Base-by-base conservation (phyloP, 2,113 vertebrate species). In the Pantherophis guttatus region DNA sequence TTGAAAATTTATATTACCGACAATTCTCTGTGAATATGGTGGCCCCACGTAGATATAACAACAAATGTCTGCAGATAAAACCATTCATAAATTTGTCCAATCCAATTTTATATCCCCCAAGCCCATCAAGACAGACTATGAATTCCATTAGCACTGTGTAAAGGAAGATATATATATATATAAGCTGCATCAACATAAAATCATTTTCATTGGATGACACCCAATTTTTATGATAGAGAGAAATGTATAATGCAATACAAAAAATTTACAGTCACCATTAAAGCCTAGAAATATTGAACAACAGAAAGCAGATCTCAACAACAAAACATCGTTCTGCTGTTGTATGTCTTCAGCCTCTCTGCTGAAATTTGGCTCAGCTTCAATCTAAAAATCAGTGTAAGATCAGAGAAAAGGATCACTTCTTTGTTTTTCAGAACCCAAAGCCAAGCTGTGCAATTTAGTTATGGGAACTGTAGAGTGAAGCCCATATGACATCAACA, bases 391-490 rank as follows among this genome's bases (percentile, higher is more conserved):
- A 0, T 33, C 33, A 53, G 29, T 8, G 54, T 39, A 24, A 50
- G 94, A 91, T 62, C n/a, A n/a, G 0, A 0, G 12, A 75, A 91
- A n/a, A 1, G 6, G 44, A 93, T 91, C 54, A 21, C 0, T 8
- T 15, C 2, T 81, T 91, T 87, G 65, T 33, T 92, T 95, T 53
- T 65, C 33, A 87, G 33, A 65, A 93, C 29, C 26, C 65, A 93
- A 94, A 89, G 9, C 54, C 94, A 94, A 89, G 88, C 2, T 86
- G 86, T 93, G 48, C 26, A 52, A 93, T 65, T 92, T 65, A 93
- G 91, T 65, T 52, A 52, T 9, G 94, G 70, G 91, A 95, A 92
- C 5, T 15, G 89, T 7, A 33, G 13, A 89, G 48, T 8, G 94
- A 88, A 94, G 75, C 55, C 33, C 55, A 44, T 58, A 57, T 90